Evolutionary conservation across 2,888 invertebrate genomes (phyloP).

Genomic region (Bimastos eiseni): DNA sequence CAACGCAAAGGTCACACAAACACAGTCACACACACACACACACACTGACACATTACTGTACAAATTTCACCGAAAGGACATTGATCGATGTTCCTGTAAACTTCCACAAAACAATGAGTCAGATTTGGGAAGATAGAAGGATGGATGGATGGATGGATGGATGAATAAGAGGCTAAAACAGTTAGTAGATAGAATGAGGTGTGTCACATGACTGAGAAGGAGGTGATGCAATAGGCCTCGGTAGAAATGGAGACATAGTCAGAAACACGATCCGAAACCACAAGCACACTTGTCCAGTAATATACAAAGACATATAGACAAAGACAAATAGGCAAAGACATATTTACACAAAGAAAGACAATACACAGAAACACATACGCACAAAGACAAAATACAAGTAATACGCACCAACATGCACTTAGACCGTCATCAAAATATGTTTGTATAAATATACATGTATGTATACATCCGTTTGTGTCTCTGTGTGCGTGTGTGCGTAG

Average conservation of each 20-base stretch:
- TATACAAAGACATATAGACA: too few relatives aligned
- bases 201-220: not conserved
- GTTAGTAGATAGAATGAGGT: not conserved
- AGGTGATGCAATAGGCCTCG: not conserved
- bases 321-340: too few relatives aligned
- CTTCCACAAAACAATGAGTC: too few relatives aligned
- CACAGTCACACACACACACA: not conserved
- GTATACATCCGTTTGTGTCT: not conserved
- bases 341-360: too few relatives aligned
- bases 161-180: not conserved
- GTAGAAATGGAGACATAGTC: not conserved
- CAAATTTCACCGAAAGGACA: too few relatives aligned
- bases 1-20: not conserved
- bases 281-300: too few relatives aligned
- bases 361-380: too few relatives aligned
- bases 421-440: too few relatives aligned
- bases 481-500: not conserved
- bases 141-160: not conserved
- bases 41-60: too few relatives aligned
- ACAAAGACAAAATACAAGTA: not conserved
- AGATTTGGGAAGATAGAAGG: not conserved
- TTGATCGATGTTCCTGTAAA: too few relatives aligned
- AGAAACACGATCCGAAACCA: not conserved
- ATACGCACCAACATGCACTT: not conserved
- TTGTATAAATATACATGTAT: too few relatives aligned